Evolutionary conservation across 2,113 vertebrate species (phyloP).

Genomic region (Pterocles orientalis): DNA sequence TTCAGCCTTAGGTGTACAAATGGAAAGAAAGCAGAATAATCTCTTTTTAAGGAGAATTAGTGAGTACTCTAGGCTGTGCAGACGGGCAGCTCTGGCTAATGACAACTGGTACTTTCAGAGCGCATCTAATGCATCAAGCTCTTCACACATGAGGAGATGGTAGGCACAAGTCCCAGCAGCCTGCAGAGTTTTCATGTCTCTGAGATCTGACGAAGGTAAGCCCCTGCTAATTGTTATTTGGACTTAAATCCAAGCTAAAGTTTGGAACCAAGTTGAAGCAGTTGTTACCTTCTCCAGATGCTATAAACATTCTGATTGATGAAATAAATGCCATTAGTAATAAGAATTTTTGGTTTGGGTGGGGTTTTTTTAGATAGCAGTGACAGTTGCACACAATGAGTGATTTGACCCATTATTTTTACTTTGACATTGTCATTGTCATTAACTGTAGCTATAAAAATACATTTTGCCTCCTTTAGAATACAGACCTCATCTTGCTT

Average conservation of each 20-base stretch:
- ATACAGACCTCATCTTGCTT: conserved; percentile 14
- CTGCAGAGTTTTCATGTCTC: neutral
- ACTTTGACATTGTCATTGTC: conserved; percentile 13
- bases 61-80: neutral
- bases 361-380: neutral
- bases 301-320: neutral
- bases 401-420: conserved; percentile 19
- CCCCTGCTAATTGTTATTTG: neutral
- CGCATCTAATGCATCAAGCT: neutral
- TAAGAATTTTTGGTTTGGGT: neutral
- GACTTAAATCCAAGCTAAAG: neutral
- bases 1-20: neutral
- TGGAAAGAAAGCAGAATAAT: neutral
- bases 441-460: conserved; percentile 38
- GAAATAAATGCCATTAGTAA: neutral
- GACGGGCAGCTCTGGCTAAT: neutral
- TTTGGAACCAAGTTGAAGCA: neutral
- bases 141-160: accelerated
- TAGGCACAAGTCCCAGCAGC: neutral
- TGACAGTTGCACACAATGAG: neutral
- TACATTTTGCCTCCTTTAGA: conserved; percentile 8
- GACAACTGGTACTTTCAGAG: neutral
- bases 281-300: neutral
- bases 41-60: neutral
- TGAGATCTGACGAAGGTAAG: neutral